Percentiles rank a stretch among this genome's conserved stretches.
Conservation (phyloP, 2,797 vertebrate genomes). For the Sebastes taczanowskii region DNA sequence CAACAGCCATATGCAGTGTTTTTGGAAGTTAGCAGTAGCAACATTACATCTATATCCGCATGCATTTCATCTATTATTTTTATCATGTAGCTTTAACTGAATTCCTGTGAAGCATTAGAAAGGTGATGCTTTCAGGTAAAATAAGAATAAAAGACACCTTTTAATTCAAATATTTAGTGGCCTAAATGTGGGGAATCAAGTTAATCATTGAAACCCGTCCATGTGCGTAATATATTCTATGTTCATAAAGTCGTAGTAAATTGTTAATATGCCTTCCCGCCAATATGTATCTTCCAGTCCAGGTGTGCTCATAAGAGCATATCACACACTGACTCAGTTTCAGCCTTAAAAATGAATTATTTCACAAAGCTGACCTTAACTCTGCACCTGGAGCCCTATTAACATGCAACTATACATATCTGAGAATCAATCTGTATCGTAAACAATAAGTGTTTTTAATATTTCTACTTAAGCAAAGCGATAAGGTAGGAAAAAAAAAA, state of each 20-base stretch:
- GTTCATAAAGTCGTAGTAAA: constrained; percentile 8
- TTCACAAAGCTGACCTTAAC: constrained; percentile 50
- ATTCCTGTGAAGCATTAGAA: neutral
- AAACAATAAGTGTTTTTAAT: constrained; percentile 15
- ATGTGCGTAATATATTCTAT: constrained; percentile 8
- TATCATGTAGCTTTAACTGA: neutral
- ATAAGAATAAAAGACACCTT: constrained; percentile 19
- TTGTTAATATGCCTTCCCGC: constrained; percentile 12
- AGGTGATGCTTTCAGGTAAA: constrained; percentile 30
- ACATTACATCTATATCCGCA: constrained; percentile 9
- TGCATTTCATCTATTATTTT: neutral
- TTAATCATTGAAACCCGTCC: constrained; percentile 45
- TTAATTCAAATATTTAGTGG: constrained; percentile 26
- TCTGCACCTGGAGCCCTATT: constrained; percentile 42
- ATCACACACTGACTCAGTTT: constrained; percentile 20
- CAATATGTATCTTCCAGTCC: constrained; percentile 20
- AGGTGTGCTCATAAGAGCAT: constrained; percentile 25
- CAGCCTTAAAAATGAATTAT: constrained; percentile 48
- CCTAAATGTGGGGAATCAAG: constrained; percentile 47
- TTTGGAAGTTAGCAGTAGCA: neutral
- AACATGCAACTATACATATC: constrained; percentile 11
- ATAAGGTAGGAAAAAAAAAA: neutral
- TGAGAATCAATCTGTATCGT: constrained; percentile 25
- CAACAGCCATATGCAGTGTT: constrained; percentile 51
- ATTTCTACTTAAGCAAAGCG: constrained; percentile 4